Percentiles rank a stretch among this genome's conserved stretches.
phyloP scores from a whole-genome alignment of 92 coral and sea anemone genomes.

The Zoanthus sansibaricus region DNA sequence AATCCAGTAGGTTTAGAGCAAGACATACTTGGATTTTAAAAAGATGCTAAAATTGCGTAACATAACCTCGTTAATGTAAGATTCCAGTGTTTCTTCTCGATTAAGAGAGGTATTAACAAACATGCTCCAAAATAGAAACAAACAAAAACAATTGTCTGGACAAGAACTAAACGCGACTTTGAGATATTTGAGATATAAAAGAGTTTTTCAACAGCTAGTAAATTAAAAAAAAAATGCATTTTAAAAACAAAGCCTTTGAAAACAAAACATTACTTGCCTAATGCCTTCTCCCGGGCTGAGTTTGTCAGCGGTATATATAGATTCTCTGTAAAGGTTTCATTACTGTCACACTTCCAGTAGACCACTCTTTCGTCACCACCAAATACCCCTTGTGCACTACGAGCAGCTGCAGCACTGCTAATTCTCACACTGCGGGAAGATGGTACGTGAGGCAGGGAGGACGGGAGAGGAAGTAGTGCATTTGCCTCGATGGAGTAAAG shows the following conservation, averaged over 20 bases:
- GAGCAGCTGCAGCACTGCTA: constrained; percentile 96
- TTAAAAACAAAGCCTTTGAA: background rate
- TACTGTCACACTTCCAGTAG: constrained; percentile 95
- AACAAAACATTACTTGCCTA: constrained; percentile 68
- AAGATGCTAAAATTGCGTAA: too few species aligned
- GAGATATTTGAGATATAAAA: too few species aligned
- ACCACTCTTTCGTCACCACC: constrained; percentile 97
- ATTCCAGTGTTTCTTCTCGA: too few species aligned
- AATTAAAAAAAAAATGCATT: too few species aligned
- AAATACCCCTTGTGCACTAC: constrained; percentile 86
- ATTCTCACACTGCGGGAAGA: constrained; percentile 91
- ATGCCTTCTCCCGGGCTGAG: constrained; percentile 84
- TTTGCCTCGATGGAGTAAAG: constrained; percentile 96
- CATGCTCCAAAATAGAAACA: too few species aligned
- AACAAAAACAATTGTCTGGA: too few species aligned
- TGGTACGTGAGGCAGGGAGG: constrained; percentile 84
- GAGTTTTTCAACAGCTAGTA: too few species aligned
- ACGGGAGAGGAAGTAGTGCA: constrained; percentile 89
- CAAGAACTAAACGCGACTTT: too few species aligned
- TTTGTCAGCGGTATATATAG: constrained; percentile 80
- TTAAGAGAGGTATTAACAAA: too few species aligned
- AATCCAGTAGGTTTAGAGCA: too few species aligned
- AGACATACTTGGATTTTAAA: too few species aligned
- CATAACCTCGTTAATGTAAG: too few species aligned
- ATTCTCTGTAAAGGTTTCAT: constrained; percentile 90